These are phyloP conservation scores for Sisor rabdophorus DNA, from an alignment of 2,113 vertebrate species.

Conservation along the genomic window DNA sequence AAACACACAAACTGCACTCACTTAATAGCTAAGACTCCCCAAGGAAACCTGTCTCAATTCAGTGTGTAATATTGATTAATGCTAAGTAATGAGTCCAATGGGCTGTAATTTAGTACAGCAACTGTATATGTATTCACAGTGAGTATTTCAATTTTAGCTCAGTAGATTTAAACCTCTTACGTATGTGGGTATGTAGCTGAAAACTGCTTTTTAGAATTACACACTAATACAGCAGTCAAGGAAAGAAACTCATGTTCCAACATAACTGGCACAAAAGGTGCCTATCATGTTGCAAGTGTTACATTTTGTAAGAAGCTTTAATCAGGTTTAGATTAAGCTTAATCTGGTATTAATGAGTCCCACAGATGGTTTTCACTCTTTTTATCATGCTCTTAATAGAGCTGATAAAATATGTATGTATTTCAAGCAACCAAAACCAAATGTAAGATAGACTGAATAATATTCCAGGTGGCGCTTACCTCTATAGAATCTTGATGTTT, in stretches of 20 bases:
- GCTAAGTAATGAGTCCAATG: slow-evolving; percentile 39
- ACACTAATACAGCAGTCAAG: background rate
- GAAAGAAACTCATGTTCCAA: background rate
- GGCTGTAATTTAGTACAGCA: slow-evolving; percentile 11
- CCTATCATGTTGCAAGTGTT: background rate
- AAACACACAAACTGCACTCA: slow-evolving; percentile 33
- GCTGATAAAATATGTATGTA: background rate
- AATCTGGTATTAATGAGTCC: background rate
- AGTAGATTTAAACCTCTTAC: slow-evolving; percentile 11
- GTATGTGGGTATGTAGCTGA: background rate
- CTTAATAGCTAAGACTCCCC: slow-evolving; percentile 35
- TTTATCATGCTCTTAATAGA: slow-evolving; percentile 1
- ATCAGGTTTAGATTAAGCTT: background rate
- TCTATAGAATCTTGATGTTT: slow-evolving; percentile 1
- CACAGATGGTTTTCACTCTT: background rate
- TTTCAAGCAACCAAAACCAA: background rate
- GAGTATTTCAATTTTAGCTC: background rate
- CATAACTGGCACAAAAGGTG: background rate
- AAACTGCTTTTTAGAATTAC: background rate
- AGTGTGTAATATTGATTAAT: slow-evolving; percentile 41
- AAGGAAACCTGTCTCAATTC: slow-evolving; percentile 29
- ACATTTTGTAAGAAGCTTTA: background rate
- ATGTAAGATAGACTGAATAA: background rate
- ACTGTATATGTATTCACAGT: slow-evolving; percentile 9
- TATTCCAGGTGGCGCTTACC: background rate